These are phyloP conservation scores for Agrochola lota DNA, from an alignment of 2,888 invertebrate genomes.

Conservation along the genomic window DNA sequence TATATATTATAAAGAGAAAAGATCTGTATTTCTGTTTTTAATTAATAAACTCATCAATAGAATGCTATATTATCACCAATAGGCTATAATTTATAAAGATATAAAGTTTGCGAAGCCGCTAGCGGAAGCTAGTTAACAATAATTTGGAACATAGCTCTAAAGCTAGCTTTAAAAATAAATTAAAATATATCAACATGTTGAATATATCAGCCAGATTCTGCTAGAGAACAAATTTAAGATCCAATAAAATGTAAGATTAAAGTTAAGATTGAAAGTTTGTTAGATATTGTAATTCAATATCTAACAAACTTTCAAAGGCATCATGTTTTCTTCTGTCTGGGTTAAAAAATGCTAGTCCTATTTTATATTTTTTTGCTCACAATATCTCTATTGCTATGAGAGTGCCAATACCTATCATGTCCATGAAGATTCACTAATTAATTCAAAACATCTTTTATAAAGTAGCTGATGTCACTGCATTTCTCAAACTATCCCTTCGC, in stretches of 20 bases:
- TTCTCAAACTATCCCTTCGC: neutral
- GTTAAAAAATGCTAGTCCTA: neutral
- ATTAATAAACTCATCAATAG: no score
- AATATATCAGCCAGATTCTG: neutral
- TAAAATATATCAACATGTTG: neutral
- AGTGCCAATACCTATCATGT: neutral
- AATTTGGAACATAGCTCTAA: neutral
- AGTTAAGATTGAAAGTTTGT: no score
- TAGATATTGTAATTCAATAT: neutral
- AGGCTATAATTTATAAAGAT: no score
- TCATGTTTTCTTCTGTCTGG: neutral
- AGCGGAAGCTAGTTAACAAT: no score
- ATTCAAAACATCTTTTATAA: neutral
- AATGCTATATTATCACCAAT: no score
- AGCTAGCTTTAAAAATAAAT: neutral
- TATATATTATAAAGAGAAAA: no score
- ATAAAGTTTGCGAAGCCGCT: no score
- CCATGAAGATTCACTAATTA: neutral
- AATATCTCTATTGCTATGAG: neutral
- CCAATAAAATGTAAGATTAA: neutral
- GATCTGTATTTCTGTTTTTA: no score
- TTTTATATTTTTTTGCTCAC: neutral
- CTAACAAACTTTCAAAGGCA: neutral
- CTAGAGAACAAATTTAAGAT: neutral
- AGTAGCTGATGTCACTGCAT: neutral